Evolutionary conservation across 2,888 invertebrate genomes (phyloP), one percentile per base, ranked within the genome.

Genomic region (Drosophila pegasa): DNA sequence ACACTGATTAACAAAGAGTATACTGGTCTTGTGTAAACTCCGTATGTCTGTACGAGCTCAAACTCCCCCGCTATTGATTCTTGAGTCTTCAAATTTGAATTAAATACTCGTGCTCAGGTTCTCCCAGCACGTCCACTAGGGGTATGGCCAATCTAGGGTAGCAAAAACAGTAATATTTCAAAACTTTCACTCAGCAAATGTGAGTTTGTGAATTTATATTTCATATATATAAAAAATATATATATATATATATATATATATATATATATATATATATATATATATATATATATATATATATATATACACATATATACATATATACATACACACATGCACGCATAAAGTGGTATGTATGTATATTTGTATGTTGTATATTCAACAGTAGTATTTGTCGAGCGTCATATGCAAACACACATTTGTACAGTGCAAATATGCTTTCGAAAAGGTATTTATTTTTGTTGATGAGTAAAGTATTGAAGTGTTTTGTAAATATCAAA

Each of bases 401-500:
- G 59, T 48, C 64, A 62, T 51, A 48, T 51, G 70, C 61, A 78
- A 72, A 78, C 68, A 76, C 65, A 75, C 73, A 72, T 78, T 73
- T 73, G 67, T 72, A 55, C 72, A 75, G 62, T 64, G 75, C 70
- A 82, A 80, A 79, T 84, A 81, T 83, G 80, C 62, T 68, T 70
- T 74, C 70, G 72, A 72, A 76, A 75, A 69, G 86, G 85, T 90
- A 87, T 90, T 90, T 89, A 89, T 90, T 87, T 91, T 91, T 90
- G 88, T 89, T 87, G 82, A 89, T 89, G 90, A 88, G 90, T 89
- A 90, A 89, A 89, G 85, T 87, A 89, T 83, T 91, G 77, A 85
- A 91, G 91, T 91, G 91, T 87, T 90, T 76, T 72, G 90, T 76
- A 90, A 91, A 91, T 89, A 91, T 71, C 47, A 80, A 81, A 80